Evolutionary conservation across 2,888 invertebrate genomes (phyloP), one percentile per base, ranked within the genome.

Genomic region (Ramazzottius varieornatus): DNA sequence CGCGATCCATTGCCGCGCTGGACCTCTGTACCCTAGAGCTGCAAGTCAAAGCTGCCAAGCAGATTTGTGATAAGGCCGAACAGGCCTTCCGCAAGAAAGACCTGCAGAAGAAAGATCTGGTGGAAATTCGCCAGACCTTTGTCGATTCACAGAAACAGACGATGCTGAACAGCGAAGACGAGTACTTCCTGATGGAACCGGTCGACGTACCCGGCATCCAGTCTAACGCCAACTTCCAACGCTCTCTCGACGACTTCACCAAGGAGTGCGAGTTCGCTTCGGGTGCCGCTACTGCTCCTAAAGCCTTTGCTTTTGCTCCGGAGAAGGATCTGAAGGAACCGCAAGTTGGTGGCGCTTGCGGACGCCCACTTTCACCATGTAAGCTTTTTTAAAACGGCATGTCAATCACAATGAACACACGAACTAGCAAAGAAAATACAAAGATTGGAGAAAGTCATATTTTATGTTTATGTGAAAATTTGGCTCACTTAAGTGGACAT

Each of bases 181-280:
- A 54, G 54, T 54, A 54, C 54, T 54, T 54, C 29, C 54, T 54
- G n/a, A 54, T 54, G 54, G 54, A 54, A 29, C 54, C 54, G 20
- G 54, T 54, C 20, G 54, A 54, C 16, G 54, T 54, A 24, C 54
- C 54, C n/a, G 54, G 54, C 13, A 24, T 24, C 54, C 16, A 54
- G 24, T 54, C 54, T 24, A 54, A 54, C 20, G 4, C 54, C 29
- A 29, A 54, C 4, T 54, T 54, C 29, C 13, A 54, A 54, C 54
- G 54, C 8, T 54, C 54, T 20, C 8, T 40, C 8, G 40, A 40
- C 20, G 40, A 40, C 40, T 40, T 40, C 40, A 40, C 40, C 40
- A 40, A 20, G 8, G 40, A 20, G 20, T 40, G 20, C 40, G 20
- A 40, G 40, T 40, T 13, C 40, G 40, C 40, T 13, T 40, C 40